These are phyloP conservation scores for Cyrtonyx montezumae DNA, from an alignment of 2,113 vertebrate genomes.

Conservation along the genomic window DNA sequence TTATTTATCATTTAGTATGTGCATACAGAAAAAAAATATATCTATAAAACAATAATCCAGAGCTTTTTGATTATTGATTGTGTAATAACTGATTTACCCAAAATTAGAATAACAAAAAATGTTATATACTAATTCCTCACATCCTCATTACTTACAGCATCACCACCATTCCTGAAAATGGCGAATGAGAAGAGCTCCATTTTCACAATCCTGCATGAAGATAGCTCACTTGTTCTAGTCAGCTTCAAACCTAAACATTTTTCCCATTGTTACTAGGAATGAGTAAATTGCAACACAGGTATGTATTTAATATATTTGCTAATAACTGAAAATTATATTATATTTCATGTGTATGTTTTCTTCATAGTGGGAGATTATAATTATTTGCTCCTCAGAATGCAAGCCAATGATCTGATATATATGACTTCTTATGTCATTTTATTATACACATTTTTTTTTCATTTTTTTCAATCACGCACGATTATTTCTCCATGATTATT, in stretches of 20 bases:
- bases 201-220: not conserved
- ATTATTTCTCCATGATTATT: not conserved
- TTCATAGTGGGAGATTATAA: not conserved
- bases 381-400: not conserved
- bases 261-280: not conserved
- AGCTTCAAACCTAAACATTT: not conserved
- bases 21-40: not conserved
- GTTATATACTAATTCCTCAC: not conserved
- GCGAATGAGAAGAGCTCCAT: not conserved
- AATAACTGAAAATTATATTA: not conserved
- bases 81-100: not conserved
- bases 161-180: rapidly evolving
- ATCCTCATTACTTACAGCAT: not conserved
- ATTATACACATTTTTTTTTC: not conserved
- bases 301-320: not conserved
- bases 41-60: rapidly evolving
- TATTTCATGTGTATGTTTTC: not conserved
- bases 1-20: not conserved
- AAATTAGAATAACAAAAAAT: not conserved
- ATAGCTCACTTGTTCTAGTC: rapidly evolving
- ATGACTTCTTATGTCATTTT: not conserved
- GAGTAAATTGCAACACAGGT: not conserved
- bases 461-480: not conserved
- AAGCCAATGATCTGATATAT: rapidly evolving
- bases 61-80: not conserved